phyloP scores from a whole-genome alignment of 2,888 invertebrate genomes.

The Netelia melanura region DNA sequence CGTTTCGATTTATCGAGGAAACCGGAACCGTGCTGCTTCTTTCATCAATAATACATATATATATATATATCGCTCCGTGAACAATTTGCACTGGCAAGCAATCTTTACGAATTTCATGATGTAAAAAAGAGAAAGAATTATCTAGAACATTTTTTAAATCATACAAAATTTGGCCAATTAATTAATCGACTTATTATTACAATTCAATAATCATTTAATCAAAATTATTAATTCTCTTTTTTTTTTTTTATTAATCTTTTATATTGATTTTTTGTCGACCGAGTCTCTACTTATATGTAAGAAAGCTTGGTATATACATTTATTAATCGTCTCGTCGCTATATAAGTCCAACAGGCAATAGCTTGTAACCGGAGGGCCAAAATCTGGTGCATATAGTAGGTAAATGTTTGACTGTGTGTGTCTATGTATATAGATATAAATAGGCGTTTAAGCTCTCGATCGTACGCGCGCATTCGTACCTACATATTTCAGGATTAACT shows the following conservation, averaged over 20 bases:
- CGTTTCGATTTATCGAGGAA: constrained; percentile 84
- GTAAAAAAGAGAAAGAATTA: no score
- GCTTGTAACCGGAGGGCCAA: neutral
- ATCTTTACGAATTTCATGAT: neutral
- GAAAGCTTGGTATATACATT: no score
- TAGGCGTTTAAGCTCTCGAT: constrained; percentile 49
- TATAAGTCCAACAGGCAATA: no score
- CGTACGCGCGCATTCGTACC: constrained; percentile 56
- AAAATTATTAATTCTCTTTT: no score
- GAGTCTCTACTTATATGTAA: no score
- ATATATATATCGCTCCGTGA: neutral
- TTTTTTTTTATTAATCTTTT: no score
- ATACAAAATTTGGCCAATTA: neutral
- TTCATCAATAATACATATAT: constrained; percentile 32
- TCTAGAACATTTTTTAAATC: neutral
- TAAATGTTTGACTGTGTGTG: neutral
- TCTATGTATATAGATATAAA: neutral
- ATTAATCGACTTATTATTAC: no score
- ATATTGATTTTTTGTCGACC: no score
- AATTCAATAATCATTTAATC: no score
- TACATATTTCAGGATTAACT: constrained; percentile 76
- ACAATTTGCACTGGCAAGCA: neutral
- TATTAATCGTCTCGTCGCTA: no score
- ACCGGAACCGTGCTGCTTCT: constrained; percentile 80
- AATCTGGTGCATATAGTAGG: neutral